Conservation (phyloP, 2,113 vertebrate species). For the Odocoileus hemionus region DNA sequence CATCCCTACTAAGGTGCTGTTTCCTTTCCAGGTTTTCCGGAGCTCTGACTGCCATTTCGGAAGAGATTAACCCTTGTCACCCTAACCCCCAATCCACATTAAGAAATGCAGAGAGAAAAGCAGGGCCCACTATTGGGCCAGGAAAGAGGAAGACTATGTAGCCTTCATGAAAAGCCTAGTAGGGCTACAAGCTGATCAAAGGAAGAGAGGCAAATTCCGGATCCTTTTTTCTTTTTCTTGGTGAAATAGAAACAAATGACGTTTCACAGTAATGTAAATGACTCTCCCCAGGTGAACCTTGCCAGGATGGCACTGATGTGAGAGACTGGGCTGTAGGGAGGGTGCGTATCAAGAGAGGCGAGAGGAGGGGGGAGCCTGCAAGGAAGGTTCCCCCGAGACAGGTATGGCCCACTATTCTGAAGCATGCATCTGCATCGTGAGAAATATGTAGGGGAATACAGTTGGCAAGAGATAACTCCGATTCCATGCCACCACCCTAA, state of each 20-base stretch:
- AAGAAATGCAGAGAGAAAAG: background rate
- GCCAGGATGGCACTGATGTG: conserved; percentile 29
- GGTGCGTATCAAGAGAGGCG: conserved; percentile 7
- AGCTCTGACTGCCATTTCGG: background rate
- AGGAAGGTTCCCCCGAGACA: conserved; percentile 82
- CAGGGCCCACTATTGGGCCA: background rate
- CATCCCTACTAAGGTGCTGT: background rate
- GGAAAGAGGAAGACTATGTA: background rate
- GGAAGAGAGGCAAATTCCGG: conserved; percentile 36
- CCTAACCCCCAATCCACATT: background rate
- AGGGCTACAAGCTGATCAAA: background rate
- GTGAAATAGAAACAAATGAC: conserved; percentile 44
- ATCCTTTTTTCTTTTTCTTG: background rate
- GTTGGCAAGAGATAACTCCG: conserved; percentile 95
- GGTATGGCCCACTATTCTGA: conserved; percentile 89
- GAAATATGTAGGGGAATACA: conserved; percentile 94
- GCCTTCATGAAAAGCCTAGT: background rate
- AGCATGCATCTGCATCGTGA: conserved; percentile 91
- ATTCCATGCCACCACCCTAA: conserved; percentile 99
- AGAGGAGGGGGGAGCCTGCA: background rate
- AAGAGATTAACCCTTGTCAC: background rate
- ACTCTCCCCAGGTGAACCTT: conserved; percentile 43
- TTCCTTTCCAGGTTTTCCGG: background rate
- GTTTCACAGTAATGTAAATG: conserved; percentile 10
- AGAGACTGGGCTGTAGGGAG: conserved; percentile 52